Evolutionary conservation across 1,140 invertebrate species (phyloP), one percentile per base, ranked within the genome.

Genomic region (Pseudomyrmex cubaensis): DNA sequence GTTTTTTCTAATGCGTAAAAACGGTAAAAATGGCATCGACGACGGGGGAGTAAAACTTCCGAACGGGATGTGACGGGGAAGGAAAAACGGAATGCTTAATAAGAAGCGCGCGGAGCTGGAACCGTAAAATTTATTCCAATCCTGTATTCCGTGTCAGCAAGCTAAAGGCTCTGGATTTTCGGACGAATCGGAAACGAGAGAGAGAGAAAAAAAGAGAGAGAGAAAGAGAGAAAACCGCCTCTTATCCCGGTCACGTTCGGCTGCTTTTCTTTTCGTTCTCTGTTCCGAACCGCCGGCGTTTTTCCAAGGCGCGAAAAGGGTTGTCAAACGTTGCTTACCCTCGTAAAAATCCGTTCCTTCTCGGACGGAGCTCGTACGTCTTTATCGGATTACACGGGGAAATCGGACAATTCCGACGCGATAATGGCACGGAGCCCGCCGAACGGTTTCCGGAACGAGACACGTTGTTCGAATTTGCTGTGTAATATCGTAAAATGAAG

Each of bases 91-190:
- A 87, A 88, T 87, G 85, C 83, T 90, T 90, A 91, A 91, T 89
- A 88, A 87, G 86, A 59, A 50, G 86, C 87, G 87, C 86, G 86
- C 85, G 90, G 84, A 66, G 56, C 78, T 82, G 89, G 89, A 85
- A 1, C 4, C 35, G 35, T 35, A 35, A 35, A 91, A 91, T 91
- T 90, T 91, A 91, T 91, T 91, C 90, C 85, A 85, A 89, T 91
- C 82, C 85, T 88, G 90, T 87, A 90, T 90, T 89, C 83, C 80
- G 87, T 84, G 84, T 89, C 86, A 86, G 87, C 84, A 84, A 72
- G 73, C 64, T 63, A 84, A 83, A 86, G 75, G 73, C 82, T 83
- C 56, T 13, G 17, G 17, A 52, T 83, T 72, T 72, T 48, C 54
- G 67, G 66, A 46, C 54, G 76, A 80, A 70, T 72, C 54, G 54